Conservation (phyloP, 2,797 vertebrate genomes). For the Tinamus major region DNA sequence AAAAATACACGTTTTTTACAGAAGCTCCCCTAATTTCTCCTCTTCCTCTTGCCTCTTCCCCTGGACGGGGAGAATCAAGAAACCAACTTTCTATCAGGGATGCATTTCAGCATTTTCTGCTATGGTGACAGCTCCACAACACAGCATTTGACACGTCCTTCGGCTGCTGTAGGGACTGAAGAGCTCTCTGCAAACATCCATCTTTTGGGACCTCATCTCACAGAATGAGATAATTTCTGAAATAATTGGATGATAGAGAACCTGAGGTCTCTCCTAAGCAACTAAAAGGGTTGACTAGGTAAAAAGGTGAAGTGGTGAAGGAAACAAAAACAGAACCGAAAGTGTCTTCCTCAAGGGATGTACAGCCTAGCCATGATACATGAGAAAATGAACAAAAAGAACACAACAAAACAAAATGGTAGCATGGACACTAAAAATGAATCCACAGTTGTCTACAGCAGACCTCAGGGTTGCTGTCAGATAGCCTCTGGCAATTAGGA, state of each 20-base stretch:
- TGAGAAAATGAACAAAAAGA: not conserved
- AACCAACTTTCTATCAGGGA: not conserved
- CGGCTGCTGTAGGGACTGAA: not conserved
- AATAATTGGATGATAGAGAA: not conserved
- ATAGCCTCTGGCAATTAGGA: not conserved
- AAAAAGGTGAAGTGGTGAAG: not conserved
- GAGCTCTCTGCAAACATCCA: not conserved
- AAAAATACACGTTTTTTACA: not conserved
- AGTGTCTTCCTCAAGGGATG: not conserved
- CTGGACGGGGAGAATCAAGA: not conserved
- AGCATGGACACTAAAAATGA: not conserved
- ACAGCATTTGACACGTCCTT: not conserved
- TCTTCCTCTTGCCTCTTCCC: not conserved
- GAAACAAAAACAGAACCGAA: not conserved
- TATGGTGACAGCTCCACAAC: not conserved
- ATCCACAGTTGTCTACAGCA: not conserved
- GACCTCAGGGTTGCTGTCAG: not conserved
- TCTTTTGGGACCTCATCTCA: not conserved
- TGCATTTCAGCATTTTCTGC: not conserved
- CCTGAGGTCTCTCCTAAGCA: not conserved
- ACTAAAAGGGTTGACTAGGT: not conserved
- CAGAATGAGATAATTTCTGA: not conserved
- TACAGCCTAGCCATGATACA: not conserved
- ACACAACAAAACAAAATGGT: not conserved
- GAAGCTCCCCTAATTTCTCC: not conserved